Base-by-base conservation (phyloP, 2,113 vertebrate species). In the Mustela nigripes region DNA sequence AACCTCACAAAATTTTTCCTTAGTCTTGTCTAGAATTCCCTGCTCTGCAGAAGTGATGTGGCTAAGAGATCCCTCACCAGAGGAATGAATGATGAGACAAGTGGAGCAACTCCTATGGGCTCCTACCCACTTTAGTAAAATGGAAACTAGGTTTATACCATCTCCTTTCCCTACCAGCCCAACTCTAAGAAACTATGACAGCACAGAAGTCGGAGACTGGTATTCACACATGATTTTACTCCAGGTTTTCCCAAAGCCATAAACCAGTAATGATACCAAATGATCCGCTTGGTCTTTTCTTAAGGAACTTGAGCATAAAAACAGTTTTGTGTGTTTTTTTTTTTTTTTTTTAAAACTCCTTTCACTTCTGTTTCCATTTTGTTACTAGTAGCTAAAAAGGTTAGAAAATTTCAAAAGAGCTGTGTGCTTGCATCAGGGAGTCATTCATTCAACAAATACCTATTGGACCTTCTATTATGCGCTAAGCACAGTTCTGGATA, bases 211-310 rank as follows among this genome's bases (percentile, higher is more conserved):
- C 11, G 73, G 42, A 95, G 58, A 93, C 16, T 67, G 22, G 33
- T 62, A 91, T 69, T 95, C 42, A 88, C 6, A 19, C 3, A 56
- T 48, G 87, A 62, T 95, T 98, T 63, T 80, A 97, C 90, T 90
- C 45, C 31, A 78, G 7, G 22, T 39, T 83, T 95, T 89, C 78
- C 42, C 82, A 5, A 94, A 94, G 21, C 53, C 42, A 53, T 84
- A 93, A 91, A 69, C 8, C 50, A 88, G 2, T 82, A 92, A 79
- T 69, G 73, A 69, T 24, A 95, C 45, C 73, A 91, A 91, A 81
- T 89, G 39, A 91, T 96, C 58, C 14, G 60, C 28, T 94, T 89
- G 4, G 11, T 79, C 58, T 58, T 89, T 83, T 84, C 76, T 69
- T 79, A 93, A 62, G n/a, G 56, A 89, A 12, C 62, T 71, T 31